Percentiles rank a stretch among this genome's conserved stretches.
Evolutionary conservation across 2,113 vertebrate species (phyloP).

Genomic region (Nestor notabilis): DNA sequence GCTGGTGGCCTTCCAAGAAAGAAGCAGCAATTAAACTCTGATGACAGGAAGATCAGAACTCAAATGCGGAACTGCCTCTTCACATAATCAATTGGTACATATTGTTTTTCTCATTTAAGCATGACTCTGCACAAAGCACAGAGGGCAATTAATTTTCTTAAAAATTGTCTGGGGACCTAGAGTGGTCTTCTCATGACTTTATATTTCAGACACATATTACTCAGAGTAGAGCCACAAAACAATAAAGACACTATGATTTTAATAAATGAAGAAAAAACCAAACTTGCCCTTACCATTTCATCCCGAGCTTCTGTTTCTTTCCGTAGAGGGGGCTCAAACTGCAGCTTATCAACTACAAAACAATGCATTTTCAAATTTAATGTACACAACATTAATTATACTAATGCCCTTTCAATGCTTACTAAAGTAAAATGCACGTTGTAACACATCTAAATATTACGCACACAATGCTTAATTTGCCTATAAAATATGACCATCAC

Average conservation of each 20-base stretch:
- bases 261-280: background rate
- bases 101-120: background rate
- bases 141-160: background rate
- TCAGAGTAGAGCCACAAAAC: background rate
- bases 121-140: rapidly evolving
- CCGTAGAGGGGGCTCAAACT: constrained; percentile 90
- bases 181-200: background rate
- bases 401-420: background rate
- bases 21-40: background rate
- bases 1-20: background rate
- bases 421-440: background rate
- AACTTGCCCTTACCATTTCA: constrained; percentile 84
- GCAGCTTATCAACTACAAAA: constrained; percentile 91
- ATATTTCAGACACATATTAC: background rate
- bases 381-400: rapidly evolving
- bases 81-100: background rate
- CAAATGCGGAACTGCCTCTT: background rate
- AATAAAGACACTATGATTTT: background rate
- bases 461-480: background rate
- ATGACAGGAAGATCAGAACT: background rate
- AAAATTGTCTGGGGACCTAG: background rate
- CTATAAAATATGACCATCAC: background rate
- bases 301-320: constrained; percentile 95
- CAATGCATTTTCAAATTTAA: background rate
- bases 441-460: background rate